These are phyloP conservation scores for Hippopotamyrus pictus DNA, from an alignment of 2,797 vertebrate species.

Conservation along the genomic window DNA sequence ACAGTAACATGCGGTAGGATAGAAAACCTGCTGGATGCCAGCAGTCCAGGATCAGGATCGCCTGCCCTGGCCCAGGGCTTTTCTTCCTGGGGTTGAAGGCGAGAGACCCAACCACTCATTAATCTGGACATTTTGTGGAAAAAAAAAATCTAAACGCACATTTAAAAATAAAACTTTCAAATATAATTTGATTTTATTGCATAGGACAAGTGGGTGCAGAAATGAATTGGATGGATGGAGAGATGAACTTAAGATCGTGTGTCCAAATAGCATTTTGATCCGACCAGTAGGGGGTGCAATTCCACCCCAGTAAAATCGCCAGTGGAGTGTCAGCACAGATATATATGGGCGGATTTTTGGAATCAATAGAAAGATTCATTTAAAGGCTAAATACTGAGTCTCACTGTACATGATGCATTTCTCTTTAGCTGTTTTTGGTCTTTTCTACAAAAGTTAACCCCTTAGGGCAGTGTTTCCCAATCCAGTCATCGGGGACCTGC, in stretches of 20 bases:
- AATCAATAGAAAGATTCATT: background rate
- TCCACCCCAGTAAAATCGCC: background rate
- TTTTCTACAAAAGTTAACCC: background rate
- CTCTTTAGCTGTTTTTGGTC: background rate
- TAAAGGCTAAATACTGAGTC: background rate
- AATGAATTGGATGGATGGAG: background rate
- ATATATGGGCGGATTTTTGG: background rate
- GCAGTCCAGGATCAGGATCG: background rate
- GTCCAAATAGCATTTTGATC: background rate
- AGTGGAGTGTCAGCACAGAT: background rate
- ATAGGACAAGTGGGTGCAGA: background rate
- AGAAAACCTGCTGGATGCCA: background rate
- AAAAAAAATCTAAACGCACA: background rate
- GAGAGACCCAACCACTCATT: background rate
- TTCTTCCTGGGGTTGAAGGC: background rate
- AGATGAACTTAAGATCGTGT: background rate
- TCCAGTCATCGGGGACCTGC: background rate
- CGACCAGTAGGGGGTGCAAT: background rate
- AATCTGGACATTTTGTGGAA: background rate
- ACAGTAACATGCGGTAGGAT: background rate
- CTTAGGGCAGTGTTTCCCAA: background rate
- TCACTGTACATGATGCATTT: background rate
- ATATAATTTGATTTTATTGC: background rate
- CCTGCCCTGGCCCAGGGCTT: background rate
- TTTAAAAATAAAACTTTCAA: background rate